Base-by-base conservation (phyloP, 2,113 vertebrate species). In the Lycaon pictus region DNA sequence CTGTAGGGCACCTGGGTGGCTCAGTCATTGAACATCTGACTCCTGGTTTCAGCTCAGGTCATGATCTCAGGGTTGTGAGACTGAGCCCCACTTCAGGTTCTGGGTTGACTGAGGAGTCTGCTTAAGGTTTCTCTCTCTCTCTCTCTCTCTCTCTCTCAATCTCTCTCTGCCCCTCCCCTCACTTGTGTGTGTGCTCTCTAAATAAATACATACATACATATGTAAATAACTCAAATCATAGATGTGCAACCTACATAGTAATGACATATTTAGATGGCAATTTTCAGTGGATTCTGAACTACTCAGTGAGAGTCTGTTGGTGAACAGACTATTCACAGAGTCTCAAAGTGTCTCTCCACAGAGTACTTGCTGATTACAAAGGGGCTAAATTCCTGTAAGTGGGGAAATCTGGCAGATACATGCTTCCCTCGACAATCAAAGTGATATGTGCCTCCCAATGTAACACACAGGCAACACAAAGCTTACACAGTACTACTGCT, bases 281-380 rank as follows among this genome's bases (percentile, higher is more conserved):
- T 93, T 84, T 84, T 93, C 80, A 56, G 7, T 56, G 86, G 79
- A 48, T 35, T 23, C 35, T 91, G 60, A 96, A 93, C 88, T 88
- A 76, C 23, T 20, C 19, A 23, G 58, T 93, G 67, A 60, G 84
- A 90, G 37, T 43, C 11, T 95, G 13, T 81, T 85, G 32, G 63
- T 43, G n/a, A 95, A 58, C 8, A 96, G 19, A 35, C 4, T 77
- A 53, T 25, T 86, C 83, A 43, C 17, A 95, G 35, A 67, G 17
- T 58, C 27, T 90, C 74, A n/a, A 69, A 35, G 25, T 83, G 37
- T 58, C 71, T 94, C 27, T 62, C 58, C 71, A 67, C 8, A 76
- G 76, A 71, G 92, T 94, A 92, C 29, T 48, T 87, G 63, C 88
- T 88, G 56, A 93, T 76, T 69, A 69, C 22, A 69, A 80, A 77